A percentile compares a stretch with the other conserved stretches of the same genome.
Evolutionary conservation across 2,113 vertebrate species (phyloP).

Genomic region (Butorides virescens): DNA sequence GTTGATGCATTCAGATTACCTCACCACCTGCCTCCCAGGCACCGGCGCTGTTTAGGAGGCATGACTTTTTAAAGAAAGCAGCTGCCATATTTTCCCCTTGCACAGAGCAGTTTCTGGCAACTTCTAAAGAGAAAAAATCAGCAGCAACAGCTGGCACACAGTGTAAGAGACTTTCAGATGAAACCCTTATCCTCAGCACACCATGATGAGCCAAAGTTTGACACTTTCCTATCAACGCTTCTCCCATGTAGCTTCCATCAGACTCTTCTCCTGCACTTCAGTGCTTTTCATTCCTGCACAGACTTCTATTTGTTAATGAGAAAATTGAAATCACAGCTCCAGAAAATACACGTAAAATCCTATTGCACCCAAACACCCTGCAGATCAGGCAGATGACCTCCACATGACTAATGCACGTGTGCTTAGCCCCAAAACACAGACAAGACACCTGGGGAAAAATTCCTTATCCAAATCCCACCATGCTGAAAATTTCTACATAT

Average conservation of each 20-base stretch:
- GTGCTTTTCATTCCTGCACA: background rate
- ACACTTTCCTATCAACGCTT: background rate
- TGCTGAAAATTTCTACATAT: background rate
- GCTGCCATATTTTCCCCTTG: background rate
- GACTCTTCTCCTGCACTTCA: background rate
- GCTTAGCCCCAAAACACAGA: background rate
- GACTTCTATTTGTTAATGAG: background rate
- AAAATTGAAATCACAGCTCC: background rate
- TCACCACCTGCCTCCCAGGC: background rate
- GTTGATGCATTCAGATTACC: background rate
- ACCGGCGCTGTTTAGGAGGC: background rate
- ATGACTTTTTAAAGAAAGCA: background rate
- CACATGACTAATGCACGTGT: fast-evolving
- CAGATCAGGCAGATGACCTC: background rate
- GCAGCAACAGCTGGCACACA: background rate
- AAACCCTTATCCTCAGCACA: background rate
- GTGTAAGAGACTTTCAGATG: background rate
- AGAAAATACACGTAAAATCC: background rate
- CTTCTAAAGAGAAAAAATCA: background rate
- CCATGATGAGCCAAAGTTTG: background rate
- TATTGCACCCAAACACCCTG: background rate
- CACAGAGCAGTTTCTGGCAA: background rate
- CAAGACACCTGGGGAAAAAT: background rate
- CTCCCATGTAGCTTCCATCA: background rate
- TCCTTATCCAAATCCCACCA: background rate